Base-by-base conservation (phyloP, 2,888 invertebrate species). In the Uloborus plumipes region DNA sequence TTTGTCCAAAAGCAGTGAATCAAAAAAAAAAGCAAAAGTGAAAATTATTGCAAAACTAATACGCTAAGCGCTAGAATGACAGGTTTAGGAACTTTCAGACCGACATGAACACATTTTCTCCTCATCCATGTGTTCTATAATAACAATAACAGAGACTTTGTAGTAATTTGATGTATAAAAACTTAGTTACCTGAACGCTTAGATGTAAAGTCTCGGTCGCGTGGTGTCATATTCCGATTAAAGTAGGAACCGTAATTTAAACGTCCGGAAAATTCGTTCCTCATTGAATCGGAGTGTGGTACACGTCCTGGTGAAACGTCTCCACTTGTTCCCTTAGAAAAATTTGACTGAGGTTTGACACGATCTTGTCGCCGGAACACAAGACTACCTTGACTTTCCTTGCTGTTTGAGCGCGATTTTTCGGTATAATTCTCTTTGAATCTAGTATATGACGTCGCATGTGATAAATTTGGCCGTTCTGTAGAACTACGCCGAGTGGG, bases 331-430 rank as follows among this genome's bases (percentile, higher is more conserved):
- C 31, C 53, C 70, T 74, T 81, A 50, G 74, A 69, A 65, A 81
- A 81, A n/a, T 39, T 55, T 9, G 74, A 18, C 14, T 84, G 75
- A n/a, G 65, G 26, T 59, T 75, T 76, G 47, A 70, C 76, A 39
- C 79, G 72, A 51, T 84, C 84, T 66, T 84, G 84, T 51, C 80
- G 66, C 4, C 84, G 80, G 64, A 77, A 84, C 16, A 84, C 73
- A 31, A 84, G 69, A 51, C 76, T 70, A 47, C 67, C 70, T 53
- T 67, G 83, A n/a, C 79, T 75, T 51, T 84, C 84, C 18, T 80
- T 55, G 26, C 80, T 84, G 26, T 72, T 78, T 14, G 80, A 69
- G 31, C 84, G 80, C 7, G 73, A 62, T 59, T 84, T 84, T 16
- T 84, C 84, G n/a, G 20, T 31, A 69, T 55, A 81, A 51, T 31